These are phyloP conservation scores for Syrphus vitripennis DNA, from an alignment of 2,888 invertebrate genomes.

Conservation along the genomic window DNA sequence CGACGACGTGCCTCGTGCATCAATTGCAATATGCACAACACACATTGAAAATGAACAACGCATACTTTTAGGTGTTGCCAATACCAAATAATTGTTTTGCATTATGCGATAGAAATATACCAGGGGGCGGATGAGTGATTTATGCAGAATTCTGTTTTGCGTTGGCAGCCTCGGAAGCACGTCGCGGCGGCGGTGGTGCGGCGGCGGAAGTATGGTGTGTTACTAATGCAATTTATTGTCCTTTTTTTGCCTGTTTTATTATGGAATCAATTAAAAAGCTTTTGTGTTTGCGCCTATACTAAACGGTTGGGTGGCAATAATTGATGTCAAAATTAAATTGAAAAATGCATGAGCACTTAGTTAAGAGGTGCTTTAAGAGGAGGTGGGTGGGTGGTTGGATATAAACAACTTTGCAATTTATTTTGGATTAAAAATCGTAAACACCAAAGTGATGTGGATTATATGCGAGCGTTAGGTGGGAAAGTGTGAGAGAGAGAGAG, in stretches of 20 bases:
- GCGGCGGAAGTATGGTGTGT: constrained; percentile 17
- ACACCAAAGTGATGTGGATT: constrained; percentile 12
- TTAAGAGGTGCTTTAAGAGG: background rate
- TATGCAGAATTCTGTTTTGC: constrained; percentile 35
- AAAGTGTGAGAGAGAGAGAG: too few species aligned
- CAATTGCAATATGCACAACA: background rate
- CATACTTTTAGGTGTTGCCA: constrained; percentile 1
- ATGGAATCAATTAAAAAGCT: constrained; percentile 65
- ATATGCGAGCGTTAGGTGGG: background rate
- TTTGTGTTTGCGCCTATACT: constrained; percentile 23
- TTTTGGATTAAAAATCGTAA: constrained; percentile 55
- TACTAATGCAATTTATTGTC: constrained; percentile 60
- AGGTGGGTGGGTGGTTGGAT: too few species aligned
- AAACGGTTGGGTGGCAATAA: constrained; percentile 29
- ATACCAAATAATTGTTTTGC: background rate
- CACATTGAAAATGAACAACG: constrained; percentile 41
- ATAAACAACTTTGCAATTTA: constrained; percentile 54
- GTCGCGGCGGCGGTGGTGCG: background rate
- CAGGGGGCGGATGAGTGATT: constrained; percentile 55
- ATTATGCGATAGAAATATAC: background rate
- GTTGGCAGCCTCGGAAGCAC: background rate
- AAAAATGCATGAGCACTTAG: constrained; percentile 40
- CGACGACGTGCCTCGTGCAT: background rate
- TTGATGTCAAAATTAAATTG: constrained; percentile 57
- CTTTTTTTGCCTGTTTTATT: constrained; percentile 36